Percentiles rank a stretch among this genome's conserved stretches.
phyloP scores from a whole-genome alignment of 1,140 invertebrate species.

The Episyrphus balteatus region DNA sequence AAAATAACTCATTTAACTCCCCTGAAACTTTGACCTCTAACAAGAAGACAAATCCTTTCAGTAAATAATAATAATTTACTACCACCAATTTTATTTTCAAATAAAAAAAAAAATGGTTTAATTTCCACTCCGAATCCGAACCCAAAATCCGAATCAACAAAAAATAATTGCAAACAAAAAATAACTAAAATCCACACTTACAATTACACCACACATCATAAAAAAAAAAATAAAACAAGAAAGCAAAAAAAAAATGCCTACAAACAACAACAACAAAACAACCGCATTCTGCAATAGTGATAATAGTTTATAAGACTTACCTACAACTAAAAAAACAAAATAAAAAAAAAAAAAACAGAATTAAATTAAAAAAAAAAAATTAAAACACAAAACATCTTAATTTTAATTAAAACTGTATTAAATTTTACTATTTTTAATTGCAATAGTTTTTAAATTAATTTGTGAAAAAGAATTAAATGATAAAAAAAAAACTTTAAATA shows the following conservation, averaged over 20 bases:
- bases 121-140: too few species aligned
- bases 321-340: constrained; percentile 14
- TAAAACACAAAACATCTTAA: not conserved
- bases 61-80: too few species aligned
- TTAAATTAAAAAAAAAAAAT: not conserved
- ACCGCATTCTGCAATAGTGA: constrained; percentile 38
- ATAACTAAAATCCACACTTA: too few species aligned
- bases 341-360: constrained; percentile 11
- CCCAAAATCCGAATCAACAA: too few species aligned
- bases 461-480: not conserved
- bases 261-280: constrained; percentile 12
- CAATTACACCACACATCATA: too few species aligned
- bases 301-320: constrained; percentile 34
- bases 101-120: too few species aligned
- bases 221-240: not conserved
- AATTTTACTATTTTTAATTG: not conserved
- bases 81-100: too few species aligned
- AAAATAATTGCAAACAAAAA: too few species aligned
- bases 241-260: not conserved
- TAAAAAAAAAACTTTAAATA: not conserved
- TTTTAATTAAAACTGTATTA: not conserved
- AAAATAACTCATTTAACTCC: too few species aligned
- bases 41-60: too few species aligned
- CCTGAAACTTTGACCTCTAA: too few species aligned
- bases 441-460: not conserved